phyloP scores from a whole-genome alignment of 2,888 invertebrate genomes.

The Polymixis lichenea region DNA sequence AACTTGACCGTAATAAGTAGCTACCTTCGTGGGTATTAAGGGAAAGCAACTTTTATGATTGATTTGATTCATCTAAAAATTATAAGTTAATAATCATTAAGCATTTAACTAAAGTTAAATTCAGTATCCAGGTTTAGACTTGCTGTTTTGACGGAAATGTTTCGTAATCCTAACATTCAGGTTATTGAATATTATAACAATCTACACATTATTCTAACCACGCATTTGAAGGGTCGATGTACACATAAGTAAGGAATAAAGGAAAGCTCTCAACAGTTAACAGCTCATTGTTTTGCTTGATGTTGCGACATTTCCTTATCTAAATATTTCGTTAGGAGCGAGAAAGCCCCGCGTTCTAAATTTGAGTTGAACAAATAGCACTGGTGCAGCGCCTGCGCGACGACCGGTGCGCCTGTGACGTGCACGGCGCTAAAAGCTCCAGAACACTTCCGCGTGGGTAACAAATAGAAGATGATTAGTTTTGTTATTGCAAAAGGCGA shows the following conservation, averaged over 20 bases:
- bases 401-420: conserved; percentile 19
- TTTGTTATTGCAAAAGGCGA: conserved; percentile 85
- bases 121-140: not conserved
- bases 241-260: conserved; percentile 75
- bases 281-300: conserved; percentile 84
- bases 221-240: conserved; percentile 77
- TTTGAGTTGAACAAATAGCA: conserved; percentile 75
- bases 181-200: conserved; percentile 47
- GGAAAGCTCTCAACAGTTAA: conserved; percentile 85
- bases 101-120: not conserved
- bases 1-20: conserved; percentile 55
- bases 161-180: conserved; percentile 19
- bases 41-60: conserved; percentile 38
- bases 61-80: conserved; percentile 20
- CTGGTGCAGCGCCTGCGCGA: conserved; percentile 23
- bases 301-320: conserved; percentile 86
- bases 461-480: conserved; percentile 69
- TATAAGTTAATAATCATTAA: not conserved
- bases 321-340: conserved; percentile 77
- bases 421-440: conserved; percentile 33
- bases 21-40: conserved; percentile 49
- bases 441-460: conserved; percentile 62
- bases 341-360: conserved; percentile 76
- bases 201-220: conserved; percentile 73
- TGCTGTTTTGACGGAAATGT: not conserved